phyloP scores from a whole-genome alignment of 2,888 invertebrate genomes.

The Oscheius sp. region DNA sequence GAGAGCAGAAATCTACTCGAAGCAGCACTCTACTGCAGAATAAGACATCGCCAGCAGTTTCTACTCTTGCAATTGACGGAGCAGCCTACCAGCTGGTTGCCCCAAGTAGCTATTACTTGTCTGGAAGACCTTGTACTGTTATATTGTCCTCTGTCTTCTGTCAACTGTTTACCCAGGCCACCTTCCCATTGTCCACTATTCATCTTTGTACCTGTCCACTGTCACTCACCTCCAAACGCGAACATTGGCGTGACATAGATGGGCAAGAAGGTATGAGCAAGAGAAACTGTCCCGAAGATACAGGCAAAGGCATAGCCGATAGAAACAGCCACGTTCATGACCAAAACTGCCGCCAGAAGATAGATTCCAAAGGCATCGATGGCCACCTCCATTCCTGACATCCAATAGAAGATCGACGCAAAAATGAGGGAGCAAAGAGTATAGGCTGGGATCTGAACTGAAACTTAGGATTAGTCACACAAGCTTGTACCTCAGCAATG shows the following conservation, averaged over 20 bases:
- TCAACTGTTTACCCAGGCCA: too few relatives aligned
- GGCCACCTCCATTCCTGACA: conserved; percentile 81
- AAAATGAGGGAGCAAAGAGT: conserved; percentile 86
- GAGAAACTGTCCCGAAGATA: conserved; percentile 81
- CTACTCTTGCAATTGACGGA: too few relatives aligned
- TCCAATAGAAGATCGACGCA: conserved; percentile 86
- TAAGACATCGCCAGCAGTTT: too few relatives aligned
- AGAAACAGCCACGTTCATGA: conserved; percentile 70
- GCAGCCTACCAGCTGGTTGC: too few relatives aligned
- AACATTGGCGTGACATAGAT: conserved; percentile 92
- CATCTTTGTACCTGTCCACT: too few relatives aligned
- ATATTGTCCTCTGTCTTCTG: too few relatives aligned
- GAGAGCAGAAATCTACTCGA: too few relatives aligned
- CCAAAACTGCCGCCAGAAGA: conserved; percentile 73
- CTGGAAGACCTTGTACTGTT: too few relatives aligned
- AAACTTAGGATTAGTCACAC: background rate
- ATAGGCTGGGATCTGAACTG: conserved; percentile 82
- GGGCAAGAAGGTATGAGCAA: conserved; percentile 90
- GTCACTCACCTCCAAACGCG: conserved; percentile 84
- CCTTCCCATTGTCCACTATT: too few relatives aligned
- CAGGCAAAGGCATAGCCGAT: conserved; percentile 88
- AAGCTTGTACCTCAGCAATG: conserved; percentile 79
- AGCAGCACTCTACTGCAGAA: too few relatives aligned
- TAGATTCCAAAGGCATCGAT: conserved; percentile 78
- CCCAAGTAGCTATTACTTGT: too few relatives aligned